Evolutionary conservation across 1,140 invertebrate genomes (phyloP).

Genomic region (Seison nebaliae): DNA sequence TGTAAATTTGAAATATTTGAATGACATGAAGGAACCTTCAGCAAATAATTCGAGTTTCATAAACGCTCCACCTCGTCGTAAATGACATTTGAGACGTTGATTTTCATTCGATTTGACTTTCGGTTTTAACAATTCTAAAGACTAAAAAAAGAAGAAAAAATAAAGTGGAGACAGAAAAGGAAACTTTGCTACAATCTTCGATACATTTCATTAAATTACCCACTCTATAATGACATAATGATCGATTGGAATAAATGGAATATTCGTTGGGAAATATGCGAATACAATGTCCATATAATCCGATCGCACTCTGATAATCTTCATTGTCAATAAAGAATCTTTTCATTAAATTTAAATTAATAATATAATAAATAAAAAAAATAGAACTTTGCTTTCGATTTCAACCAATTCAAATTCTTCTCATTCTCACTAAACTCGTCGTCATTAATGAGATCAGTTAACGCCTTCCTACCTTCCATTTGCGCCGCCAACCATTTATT

Average conservation of each 20-base stretch:
- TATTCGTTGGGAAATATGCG: slow-evolving; percentile 43
- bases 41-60: slow-evolving; percentile 40
- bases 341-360: slow-evolving; percentile 13
- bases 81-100: slow-evolving; percentile 40
- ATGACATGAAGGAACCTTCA: too few species aligned
- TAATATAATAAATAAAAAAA: slow-evolving; percentile 6
- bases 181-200: slow-evolving; percentile 37
- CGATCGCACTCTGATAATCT: slow-evolving; percentile 49
- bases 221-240: slow-evolving; percentile 43
- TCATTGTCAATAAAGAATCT: slow-evolving; percentile 42
- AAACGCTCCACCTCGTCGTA: slow-evolving; percentile 41
- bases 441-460: slow-evolving; percentile 5
- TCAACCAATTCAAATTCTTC: slow-evolving; percentile 49
- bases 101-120: slow-evolving; percentile 40
- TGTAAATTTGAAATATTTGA: too few species aligned
- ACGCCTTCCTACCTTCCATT: slow-evolving; percentile 3
- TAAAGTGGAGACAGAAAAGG: background rate
- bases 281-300: slow-evolving; percentile 49
- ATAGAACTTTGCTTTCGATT: slow-evolving; percentile 45
- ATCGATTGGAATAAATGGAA: slow-evolving; percentile 42
- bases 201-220: slow-evolving; percentile 44
- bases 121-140: slow-evolving; percentile 43
- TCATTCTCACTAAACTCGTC: slow-evolving; percentile 51
- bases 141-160: slow-evolving; percentile 26
- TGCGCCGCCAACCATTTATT: slow-evolving; percentile 19